Base-by-base conservation (phyloP, 92 coral and sea anemone species). In the Pocillopora grandis region DNA sequence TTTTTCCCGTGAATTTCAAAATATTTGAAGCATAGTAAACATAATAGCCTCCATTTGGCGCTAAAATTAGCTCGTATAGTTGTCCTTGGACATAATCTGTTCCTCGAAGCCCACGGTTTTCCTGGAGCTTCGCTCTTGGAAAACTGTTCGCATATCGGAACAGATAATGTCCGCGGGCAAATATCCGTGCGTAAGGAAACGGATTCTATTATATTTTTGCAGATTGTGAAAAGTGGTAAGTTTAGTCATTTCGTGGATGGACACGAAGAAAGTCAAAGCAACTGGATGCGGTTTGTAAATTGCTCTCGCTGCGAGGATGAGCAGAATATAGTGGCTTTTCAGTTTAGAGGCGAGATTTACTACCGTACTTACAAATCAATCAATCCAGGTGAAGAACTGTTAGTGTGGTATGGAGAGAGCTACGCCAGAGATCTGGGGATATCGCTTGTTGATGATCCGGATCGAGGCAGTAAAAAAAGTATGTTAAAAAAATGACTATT, bases 241-340 rank as follows among this genome's bases (percentile, higher is more conserved):
- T 89, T 93, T 62, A 80, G 87, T 68, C 90, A 91, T 67, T 93
- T 87, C 72, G 60, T 93, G 31, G 95, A 93, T 78, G 98, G 95
- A 16, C 78, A 66, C 1, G 92, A 95, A 20, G 93, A 90, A 66
- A 52, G 84, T 48, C 63, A 71, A 0, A 88, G 97, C 72, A 95
- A 95, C 85, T 95, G 98, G 98, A 87, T 95, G 97, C 85, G 98
- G 59, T 95, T 87, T 80, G 91, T 93, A 11, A 95, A 95, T 70
- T 95, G 98, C 81, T 90, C 98, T 31, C 91, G 98, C 23, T 89
- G 92, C 49, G 98, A 95, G 78, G 87, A 85, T 42, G 98, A 95
- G 36, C 98, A 95, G 72, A 93, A 93, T 85, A 76, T 95, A 74
- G 89, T 89, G 8, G 84, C 95, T 14, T 91, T 87, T 36, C 98